Percentiles rank a stretch among this genome's conserved stretches.
Evolutionary conservation across 1,140 invertebrate genomes (phyloP).

Genomic region (Aphaenogaster rudis): DNA sequence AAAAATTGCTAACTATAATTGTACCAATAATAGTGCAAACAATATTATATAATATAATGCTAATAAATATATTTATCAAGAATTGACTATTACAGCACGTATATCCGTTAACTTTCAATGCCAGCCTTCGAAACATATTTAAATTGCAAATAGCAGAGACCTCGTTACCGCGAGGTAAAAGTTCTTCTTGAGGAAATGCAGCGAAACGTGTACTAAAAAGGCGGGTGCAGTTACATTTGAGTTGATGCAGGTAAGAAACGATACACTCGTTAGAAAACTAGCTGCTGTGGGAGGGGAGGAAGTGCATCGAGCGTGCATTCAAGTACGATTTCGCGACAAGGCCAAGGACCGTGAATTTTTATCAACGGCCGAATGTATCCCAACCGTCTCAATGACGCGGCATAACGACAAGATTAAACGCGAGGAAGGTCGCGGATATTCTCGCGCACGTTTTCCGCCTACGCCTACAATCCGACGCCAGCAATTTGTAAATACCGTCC

Average conservation of each 20-base stretch:
- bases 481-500: conserved; percentile 4
- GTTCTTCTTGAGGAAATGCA: neutral
- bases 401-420: neutral
- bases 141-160: conserved; percentile 5
- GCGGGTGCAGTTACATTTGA: neutral
- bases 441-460: neutral
- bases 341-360: conserved; percentile 32
- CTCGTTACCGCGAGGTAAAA: conserved; percentile 6
- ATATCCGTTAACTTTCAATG: neutral
- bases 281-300: neutral
- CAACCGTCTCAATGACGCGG: conserved; percentile 3
- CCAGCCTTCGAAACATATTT: neutral
- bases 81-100: neutral
- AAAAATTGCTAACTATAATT: neutral
- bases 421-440: conserved; percentile 20
- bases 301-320: conserved; percentile 17
- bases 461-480: neutral
- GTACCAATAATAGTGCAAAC: neutral
- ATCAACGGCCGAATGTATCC: conserved; percentile 2
- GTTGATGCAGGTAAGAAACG: conserved; percentile 2
- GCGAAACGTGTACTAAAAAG: neutral
- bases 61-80: neutral
- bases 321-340: conserved; percentile 61
- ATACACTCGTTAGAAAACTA: neutral
- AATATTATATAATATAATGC: neutral